Base-by-base conservation (phyloP, 2,888 invertebrate species). In the Melanophora roralis region DNA sequence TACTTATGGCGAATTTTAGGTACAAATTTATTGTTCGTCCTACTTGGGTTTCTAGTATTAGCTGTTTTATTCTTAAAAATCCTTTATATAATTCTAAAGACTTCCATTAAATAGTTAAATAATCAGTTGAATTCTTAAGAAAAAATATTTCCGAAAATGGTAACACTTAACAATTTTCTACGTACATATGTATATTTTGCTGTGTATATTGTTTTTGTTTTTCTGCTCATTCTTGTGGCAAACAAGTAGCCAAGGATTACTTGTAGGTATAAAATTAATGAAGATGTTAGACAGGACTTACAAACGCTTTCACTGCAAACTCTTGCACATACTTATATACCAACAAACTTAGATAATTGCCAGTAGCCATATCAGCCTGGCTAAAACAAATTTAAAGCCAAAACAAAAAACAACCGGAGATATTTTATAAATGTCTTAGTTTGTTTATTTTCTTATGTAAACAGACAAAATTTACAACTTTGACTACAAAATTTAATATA, bases 221-320 rank as follows among this genome's bases (percentile, higher is more conserved):
- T 16, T 40, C 32, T 27, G 27, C 6, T 27, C 27, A 6, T 27
- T 5, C 4, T 19, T 23, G 43, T 51, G 60, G 34, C 23, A 51
- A 60, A 51, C 45, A 53, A 47, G 53, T 40, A 55, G 45, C 16
- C 9, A 62, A 68, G 59, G 64, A 64, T 74, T 74, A 69, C 64
- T 78, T 78, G 45, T 55, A 57, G 65, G 4, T 62, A 69, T 69
- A 57, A 74, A 78, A 68, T 69, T 78, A 78, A 78, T 69, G 51
- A 59, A 59, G 64, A 45, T 68, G 68, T 74, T 78, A 68, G 64
- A 57, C 47, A 55, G 47, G 47, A 64, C 55, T 69, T 64, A 21
- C 21, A 45, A 53, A 59, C 72, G 57, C 59, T 45, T 60, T 16
- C 59, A 59, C 16, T 16, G 21, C 16, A 21, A 7, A 19, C 12